Conservation (phyloP, 2,797 vertebrate genomes). For the Loris lydekkerianus region DNA sequence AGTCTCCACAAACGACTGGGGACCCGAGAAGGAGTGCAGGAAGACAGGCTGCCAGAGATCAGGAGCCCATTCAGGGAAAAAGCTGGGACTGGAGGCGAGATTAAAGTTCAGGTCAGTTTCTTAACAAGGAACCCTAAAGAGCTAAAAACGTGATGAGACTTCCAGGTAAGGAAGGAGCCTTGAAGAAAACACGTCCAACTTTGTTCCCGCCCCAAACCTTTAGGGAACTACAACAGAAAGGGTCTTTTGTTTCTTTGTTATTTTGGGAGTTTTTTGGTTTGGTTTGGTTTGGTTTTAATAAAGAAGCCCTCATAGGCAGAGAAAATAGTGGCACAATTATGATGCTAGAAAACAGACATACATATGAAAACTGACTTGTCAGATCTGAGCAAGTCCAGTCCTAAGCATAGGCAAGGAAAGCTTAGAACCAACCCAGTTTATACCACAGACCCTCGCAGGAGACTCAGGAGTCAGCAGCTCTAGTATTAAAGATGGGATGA, state of each 20-base stretch:
- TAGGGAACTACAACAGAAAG: neutral
- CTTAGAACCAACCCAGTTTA: neutral
- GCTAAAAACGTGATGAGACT: neutral
- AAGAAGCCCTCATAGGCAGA: neutral
- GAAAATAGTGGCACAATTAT: constrained; percentile 14
- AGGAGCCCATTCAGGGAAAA: neutral
- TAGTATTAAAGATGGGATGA: neutral
- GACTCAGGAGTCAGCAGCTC: neutral
- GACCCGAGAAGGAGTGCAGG: neutral
- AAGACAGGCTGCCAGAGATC: neutral
- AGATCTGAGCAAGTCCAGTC: neutral
- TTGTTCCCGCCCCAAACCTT: neutral
- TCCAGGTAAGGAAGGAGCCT: neutral
- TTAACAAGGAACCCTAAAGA: neutral
- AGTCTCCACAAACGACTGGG: neutral
- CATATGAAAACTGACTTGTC: neutral
- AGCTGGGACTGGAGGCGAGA: neutral
- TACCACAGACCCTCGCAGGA: neutral
- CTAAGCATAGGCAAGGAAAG: neutral
- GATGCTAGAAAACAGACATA: constrained; percentile 20
- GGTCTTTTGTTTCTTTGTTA: neutral
- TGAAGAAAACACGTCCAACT: neutral
- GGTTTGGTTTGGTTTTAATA: neutral
- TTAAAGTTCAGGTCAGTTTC: constrained; percentile 13
- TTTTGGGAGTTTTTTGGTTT: neutral